phyloP scores from a whole-genome alignment of 2,113 vertebrate species.

The Cinclus mexicanus region DNA sequence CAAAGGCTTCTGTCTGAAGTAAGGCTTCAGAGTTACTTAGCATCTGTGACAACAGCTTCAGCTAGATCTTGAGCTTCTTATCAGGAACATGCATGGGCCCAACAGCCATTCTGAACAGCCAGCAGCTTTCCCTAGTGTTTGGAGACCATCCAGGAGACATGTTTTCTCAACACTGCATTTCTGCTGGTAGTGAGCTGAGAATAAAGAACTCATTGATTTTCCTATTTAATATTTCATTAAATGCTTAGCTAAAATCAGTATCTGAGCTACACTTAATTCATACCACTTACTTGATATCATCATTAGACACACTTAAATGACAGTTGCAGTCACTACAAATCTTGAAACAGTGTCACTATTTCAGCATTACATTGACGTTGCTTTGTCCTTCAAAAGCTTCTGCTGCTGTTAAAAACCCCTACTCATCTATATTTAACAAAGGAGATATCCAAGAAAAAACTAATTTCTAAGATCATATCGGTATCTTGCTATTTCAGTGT shows the following conservation, averaged over 20 bases:
- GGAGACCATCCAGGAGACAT: background rate
- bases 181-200: background rate
- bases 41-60: background rate
- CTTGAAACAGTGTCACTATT: background rate
- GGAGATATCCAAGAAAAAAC: background rate
- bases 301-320: conserved; percentile 8
- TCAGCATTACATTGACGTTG: background rate
- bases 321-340: background rate
- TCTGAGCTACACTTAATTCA: background rate
- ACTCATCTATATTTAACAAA: background rate
- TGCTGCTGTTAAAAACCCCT: background rate
- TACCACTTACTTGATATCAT: background rate
- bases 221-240: conserved; percentile 11
- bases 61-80: background rate
- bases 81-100: background rate
- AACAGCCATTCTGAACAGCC: background rate
- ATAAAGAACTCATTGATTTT: background rate
- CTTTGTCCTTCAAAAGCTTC: background rate
- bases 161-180: background rate
- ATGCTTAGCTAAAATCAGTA: background rate
- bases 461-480: background rate
- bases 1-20: background rate
- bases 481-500: background rate
- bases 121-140: background rate
- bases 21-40: background rate